These are phyloP conservation scores for Peromyscus melanophrys DNA, from an alignment of 2,797 vertebrate genomes.

Conservation along the genomic window DNA sequence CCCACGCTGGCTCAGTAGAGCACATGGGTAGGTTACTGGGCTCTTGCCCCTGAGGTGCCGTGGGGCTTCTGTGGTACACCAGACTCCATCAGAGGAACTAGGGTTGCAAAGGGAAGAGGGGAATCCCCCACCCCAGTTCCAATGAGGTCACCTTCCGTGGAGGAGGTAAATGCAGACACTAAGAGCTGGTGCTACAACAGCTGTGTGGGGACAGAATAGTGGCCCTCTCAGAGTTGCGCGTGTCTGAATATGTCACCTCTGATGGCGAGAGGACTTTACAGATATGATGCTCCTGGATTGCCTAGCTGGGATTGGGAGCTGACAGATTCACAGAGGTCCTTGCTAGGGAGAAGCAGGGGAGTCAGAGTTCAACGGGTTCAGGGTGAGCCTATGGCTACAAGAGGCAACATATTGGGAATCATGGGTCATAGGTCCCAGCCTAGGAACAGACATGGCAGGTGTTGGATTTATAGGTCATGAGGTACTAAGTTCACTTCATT, in stretches of 20 bases:
- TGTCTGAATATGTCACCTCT: neutral
- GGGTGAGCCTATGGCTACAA: fast-evolving
- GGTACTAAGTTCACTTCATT: neutral
- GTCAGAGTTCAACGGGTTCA: fast-evolving
- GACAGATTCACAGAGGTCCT: neutral
- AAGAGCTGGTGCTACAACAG: fast-evolving
- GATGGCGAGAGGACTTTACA: neutral
- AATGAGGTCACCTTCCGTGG: fast-evolving
- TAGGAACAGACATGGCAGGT: neutral
- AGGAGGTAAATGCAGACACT: neutral
- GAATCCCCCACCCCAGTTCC: too few species aligned
- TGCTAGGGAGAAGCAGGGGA: neutral
- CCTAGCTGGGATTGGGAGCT: too few species aligned
- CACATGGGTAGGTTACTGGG: too few species aligned
- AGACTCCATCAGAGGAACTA: neutral
- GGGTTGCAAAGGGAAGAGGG: neutral
- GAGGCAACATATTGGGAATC: neutral
- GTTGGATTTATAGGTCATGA: neutral
- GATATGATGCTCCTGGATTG: neutral
- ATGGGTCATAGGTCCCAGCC: neutral
- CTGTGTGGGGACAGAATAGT: too few species aligned
- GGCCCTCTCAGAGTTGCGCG: fast-evolving
- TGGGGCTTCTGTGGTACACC: neutral
- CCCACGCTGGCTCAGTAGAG: neutral
- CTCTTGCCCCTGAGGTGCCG: neutral